Percentiles rank a stretch among this genome's conserved stretches.
Evolutionary conservation across 2,888 invertebrate genomes (phyloP).

Genomic region (Marronus borbonicus): DNA sequence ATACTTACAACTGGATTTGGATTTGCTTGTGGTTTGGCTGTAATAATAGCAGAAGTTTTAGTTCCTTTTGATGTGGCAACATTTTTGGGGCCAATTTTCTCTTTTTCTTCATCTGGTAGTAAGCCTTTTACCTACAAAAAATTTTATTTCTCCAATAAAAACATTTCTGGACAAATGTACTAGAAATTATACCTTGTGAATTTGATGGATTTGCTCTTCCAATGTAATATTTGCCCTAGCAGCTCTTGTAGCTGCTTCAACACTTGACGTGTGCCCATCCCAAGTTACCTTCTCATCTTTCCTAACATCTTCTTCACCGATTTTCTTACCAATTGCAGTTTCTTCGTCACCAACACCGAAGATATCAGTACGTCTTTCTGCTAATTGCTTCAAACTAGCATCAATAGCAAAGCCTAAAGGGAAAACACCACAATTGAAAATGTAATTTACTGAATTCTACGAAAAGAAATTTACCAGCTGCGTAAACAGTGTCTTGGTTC

Average conservation of each 20-base stretch:
- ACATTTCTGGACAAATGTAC: slow-evolving; percentile 9
- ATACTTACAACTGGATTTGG: slow-evolving; percentile 51
- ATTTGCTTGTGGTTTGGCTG: slow-evolving; percentile 68
- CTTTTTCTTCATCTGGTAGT: slow-evolving; percentile 95
- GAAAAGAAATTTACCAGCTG: slow-evolving; percentile 71
- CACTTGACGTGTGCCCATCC: slow-evolving; percentile 98
- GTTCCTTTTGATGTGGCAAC: slow-evolving; percentile 71
- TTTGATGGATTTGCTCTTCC: slow-evolving; percentile 97
- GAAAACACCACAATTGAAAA: too few species aligned
- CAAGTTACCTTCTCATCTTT: slow-evolving; percentile 95
- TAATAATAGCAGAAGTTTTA: slow-evolving; percentile 65
- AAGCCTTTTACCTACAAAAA: slow-evolving; percentile 82
- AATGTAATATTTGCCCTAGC: slow-evolving; percentile 96
- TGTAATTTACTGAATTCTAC: too few species aligned
- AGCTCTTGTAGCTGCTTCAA: slow-evolving; percentile 95
- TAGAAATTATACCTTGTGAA: slow-evolving; percentile 81
- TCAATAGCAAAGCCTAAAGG: slow-evolving; percentile 88
- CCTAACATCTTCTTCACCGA: slow-evolving; percentile 87
- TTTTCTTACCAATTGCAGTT: slow-evolving; percentile 99
- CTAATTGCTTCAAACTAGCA: slow-evolving; percentile 94
- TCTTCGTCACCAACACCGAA: slow-evolving; percentile 99
- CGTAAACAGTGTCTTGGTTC: slow-evolving; percentile 90
- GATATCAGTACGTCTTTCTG: slow-evolving; percentile 99
- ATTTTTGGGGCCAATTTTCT: slow-evolving; percentile 95
- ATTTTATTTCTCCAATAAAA: neutral